Conservation (phyloP, 1,140 invertebrate species). For the Marisa cornuarietis region DNA sequence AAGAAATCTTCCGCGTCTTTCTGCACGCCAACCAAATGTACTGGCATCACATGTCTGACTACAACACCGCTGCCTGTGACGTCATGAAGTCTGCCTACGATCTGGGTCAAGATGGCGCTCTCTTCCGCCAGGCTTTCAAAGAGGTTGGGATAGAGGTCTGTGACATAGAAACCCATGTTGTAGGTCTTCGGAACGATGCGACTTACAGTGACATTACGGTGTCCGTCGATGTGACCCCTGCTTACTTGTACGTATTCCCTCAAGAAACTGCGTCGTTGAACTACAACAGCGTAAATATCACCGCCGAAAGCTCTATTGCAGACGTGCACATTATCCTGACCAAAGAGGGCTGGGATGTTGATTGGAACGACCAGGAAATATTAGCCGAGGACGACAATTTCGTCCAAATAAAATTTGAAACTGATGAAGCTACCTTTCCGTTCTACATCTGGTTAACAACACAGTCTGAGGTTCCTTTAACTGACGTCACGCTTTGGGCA, state of each 20-base stretch:
- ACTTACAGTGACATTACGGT: conserved; percentile 11
- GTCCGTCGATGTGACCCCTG: conserved; percentile 8
- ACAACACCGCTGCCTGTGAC: conserved; percentile 38
- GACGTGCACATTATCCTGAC: conserved; percentile 4
- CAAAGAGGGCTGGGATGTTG: neutral
- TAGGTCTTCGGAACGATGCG: conserved; percentile 16
- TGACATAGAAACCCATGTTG: conserved; percentile 22
- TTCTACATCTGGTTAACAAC: neutral
- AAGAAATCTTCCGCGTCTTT: conserved; percentile 37
- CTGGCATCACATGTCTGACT: conserved; percentile 37
- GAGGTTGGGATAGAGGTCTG: conserved; percentile 37
- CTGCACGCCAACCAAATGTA: conserved; percentile 44
- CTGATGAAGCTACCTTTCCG: neutral
- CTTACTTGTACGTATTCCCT: conserved; percentile 4
- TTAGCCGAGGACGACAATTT: neutral
- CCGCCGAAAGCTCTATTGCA: neutral
- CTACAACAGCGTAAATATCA: neutral
- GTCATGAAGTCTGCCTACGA: conserved; percentile 46
- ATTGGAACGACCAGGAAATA: neutral
- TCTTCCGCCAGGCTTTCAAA: conserved; percentile 20
- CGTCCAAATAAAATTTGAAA: neutral
- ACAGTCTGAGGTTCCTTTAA: neutral
- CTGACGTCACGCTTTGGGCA: neutral
- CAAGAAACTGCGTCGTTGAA: neutral
- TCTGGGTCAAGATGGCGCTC: conserved; percentile 24